Evolutionary conservation across 2,797 vertebrate genomes (phyloP).

Genomic region (Craterocephalus amniculus): DNA sequence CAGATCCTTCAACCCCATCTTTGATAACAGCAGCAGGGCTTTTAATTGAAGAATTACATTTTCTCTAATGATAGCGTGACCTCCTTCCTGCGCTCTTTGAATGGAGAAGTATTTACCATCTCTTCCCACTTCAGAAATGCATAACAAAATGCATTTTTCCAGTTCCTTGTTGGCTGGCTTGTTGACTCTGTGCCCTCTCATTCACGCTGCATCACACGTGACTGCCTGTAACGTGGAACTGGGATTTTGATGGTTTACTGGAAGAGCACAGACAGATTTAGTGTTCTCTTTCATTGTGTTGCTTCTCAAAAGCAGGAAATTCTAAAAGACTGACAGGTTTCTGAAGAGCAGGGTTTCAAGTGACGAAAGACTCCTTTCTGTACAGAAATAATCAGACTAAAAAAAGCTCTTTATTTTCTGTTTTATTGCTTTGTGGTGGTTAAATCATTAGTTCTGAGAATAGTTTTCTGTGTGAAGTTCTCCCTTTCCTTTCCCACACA

Average conservation of each 20-base stretch:
- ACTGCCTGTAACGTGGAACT: background rate
- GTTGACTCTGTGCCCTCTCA: slow-evolving; percentile 6
- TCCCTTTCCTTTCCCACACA: no score
- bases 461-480: no score
- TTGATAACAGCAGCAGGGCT: background rate
- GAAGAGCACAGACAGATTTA: no score
- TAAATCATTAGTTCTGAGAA: no score
- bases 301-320: no score
- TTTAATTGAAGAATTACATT: slow-evolving; percentile 23
- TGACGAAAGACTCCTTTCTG: background rate
- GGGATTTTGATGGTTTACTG: no score
- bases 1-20: background rate
- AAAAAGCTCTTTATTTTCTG: background rate
- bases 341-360: no score
- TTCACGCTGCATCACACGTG: background rate
- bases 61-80: background rate
- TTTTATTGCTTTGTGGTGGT: background rate
- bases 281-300: no score
- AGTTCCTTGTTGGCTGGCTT: slow-evolving; percentile 33
- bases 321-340: no score
- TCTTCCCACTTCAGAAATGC: slow-evolving; percentile 43
- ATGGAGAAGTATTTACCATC: slow-evolving; percentile 26
- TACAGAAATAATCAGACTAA: background rate
- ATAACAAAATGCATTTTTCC: slow-evolving; percentile 26
- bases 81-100: background rate